phyloP scores from a whole-genome alignment of 2,113 vertebrate genomes.

The Tetrao urogallus region DNA sequence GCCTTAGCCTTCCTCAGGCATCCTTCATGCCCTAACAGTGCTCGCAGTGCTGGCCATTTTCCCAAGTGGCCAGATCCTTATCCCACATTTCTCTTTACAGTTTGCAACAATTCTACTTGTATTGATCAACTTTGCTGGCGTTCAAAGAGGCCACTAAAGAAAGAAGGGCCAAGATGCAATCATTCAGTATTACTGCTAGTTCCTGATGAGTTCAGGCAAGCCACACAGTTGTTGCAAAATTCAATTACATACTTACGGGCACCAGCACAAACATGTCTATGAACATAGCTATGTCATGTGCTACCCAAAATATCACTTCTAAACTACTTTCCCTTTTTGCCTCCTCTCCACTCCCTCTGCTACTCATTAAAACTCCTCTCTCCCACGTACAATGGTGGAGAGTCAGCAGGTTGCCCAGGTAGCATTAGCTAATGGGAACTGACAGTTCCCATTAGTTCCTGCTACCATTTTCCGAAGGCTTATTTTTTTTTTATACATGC shows the following conservation, averaged over 20 bases:
- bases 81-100: background rate
- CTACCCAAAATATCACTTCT: background rate
- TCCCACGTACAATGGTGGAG: background rate
- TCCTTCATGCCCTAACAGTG: too few species aligned
- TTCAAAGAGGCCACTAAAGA: background rate
- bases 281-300: background rate
- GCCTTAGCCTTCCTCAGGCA: too few species aligned
- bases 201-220: background rate
- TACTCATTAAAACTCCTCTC: constrained; percentile 66
- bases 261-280: background rate
- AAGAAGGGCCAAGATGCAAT: background rate
- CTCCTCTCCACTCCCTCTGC: background rate
- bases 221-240: background rate
- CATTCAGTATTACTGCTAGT: accelerated
- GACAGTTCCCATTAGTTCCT: too few species aligned
- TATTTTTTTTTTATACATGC: constrained; percentile 23
- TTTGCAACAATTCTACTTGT: background rate
- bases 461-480: constrained; percentile 27
- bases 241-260: background rate
- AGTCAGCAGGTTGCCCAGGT: constrained; percentile 46
- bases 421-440: constrained; percentile 46
- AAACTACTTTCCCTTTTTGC: background rate
- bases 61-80: too few species aligned
- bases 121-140: background rate
- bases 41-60: too few species aligned